phyloP scores from a whole-genome alignment of 2,888 invertebrate genomes.

The Cephus rjabovi region DNA sequence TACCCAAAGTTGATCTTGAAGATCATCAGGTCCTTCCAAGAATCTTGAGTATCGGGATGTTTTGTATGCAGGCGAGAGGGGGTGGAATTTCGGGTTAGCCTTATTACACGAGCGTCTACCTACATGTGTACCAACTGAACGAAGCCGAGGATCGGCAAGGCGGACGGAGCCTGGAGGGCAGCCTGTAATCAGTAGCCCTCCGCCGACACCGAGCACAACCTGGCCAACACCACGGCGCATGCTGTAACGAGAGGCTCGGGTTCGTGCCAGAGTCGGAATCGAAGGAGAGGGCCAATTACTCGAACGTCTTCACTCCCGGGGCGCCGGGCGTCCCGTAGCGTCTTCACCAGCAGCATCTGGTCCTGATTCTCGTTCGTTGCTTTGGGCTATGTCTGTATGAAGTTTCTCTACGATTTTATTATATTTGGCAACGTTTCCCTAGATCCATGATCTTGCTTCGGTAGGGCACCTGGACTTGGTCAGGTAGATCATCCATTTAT shows the following conservation, averaged over 20 bases:
- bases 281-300: conserved; percentile 56
- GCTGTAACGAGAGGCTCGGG: conserved; percentile 35
- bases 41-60: background rate
- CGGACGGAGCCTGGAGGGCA: conserved; percentile 30
- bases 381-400: background rate
- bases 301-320: conserved; percentile 57
- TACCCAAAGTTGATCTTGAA: background rate
- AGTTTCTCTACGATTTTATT: background rate
- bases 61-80: conserved; percentile 5
- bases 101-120: conserved; percentile 40
- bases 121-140: background rate
- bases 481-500: background rate
- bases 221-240: conserved; percentile 4
- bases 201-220: conserved; percentile 42
- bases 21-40: conserved; percentile 9
- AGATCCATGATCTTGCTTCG: too few relatives aligned
- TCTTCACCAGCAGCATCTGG: conserved; percentile 27
- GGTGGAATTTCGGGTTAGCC: conserved; percentile 23
- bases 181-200: conserved; percentile 54
- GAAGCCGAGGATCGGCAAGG: background rate
- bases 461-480: too few relatives aligned
- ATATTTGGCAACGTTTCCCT: background rate
- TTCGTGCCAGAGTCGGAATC: conserved; percentile 41
- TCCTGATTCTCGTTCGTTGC: background rate
- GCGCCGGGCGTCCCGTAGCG: conserved; percentile 50